Percentiles rank a stretch among this genome's conserved stretches.
Evolutionary conservation across 37 sponge, comb jelly and placozoan genomes (phyloP).

Genomic region (Oopsacas minuta): DNA sequence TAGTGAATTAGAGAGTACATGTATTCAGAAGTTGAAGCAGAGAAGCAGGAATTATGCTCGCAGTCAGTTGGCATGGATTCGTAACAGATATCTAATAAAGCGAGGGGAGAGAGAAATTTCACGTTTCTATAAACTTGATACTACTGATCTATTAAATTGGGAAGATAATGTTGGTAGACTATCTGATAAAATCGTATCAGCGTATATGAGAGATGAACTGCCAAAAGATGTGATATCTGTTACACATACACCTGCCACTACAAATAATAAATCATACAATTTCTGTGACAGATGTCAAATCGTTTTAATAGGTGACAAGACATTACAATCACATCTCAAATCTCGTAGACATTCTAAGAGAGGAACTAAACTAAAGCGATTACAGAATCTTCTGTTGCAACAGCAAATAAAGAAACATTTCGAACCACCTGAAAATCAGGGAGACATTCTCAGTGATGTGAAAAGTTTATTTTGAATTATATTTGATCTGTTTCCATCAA

Average conservation of each 20-base stretch:
- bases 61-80: slow-evolving; percentile 14
- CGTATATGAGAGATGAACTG: neutral
- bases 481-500: no score
- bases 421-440: neutral
- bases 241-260: neutral
- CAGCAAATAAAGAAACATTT: neutral
- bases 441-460: neutral
- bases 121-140: neutral
- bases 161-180: neutral
- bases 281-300: slow-evolving; percentile 16
- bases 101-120: neutral
- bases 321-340: neutral
- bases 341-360: neutral
- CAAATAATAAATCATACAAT: neutral
- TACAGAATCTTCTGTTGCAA: neutral
- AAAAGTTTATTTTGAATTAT: slow-evolving; percentile 7
- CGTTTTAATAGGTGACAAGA: neutral
- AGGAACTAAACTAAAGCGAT: neutral
- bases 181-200: neutral
- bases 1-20: neutral
- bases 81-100: slow-evolving; percentile 13
- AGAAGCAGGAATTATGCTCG: slow-evolving; percentile 18
- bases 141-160: neutral
- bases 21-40: slow-evolving; percentile 4
- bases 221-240: neutral